Conservation (phyloP, 1,140 invertebrate genomes). For the Acyrthosiphon pisum region DNA sequence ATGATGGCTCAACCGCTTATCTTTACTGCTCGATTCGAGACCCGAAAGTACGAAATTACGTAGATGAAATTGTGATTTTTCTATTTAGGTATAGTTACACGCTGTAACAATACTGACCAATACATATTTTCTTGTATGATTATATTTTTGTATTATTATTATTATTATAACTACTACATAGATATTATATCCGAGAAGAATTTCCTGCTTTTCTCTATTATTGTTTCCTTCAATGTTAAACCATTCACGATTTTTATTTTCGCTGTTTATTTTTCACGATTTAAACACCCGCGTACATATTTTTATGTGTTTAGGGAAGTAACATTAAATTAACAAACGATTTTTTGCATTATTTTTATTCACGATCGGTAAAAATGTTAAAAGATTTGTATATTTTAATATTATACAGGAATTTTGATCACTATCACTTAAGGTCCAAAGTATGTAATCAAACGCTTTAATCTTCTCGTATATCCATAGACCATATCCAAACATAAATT, state of each 20-base stretch:
- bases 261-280: background rate
- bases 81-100: background rate
- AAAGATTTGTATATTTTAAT: background rate
- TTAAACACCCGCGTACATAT: background rate
- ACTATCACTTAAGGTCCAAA: background rate
- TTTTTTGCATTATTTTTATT: background rate
- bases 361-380: background rate
- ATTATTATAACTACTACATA: background rate
- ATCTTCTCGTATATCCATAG: background rate
- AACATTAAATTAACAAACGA: background rate
- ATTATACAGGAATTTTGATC: background rate
- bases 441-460: background rate
- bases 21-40: background rate
- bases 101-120: background rate
- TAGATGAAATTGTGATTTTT: background rate
- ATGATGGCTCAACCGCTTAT: too few relatives aligned
- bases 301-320: background rate
- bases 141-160: background rate
- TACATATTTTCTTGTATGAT: background rate
- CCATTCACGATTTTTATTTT: too few relatives aligned
- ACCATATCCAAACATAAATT: background rate
- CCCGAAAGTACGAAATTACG: background rate
- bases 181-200: background rate
- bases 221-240: too few relatives aligned
- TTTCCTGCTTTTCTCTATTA: background rate